Conservation (phyloP, 2,113 vertebrate species). For the Isichthys henryi region DNA sequence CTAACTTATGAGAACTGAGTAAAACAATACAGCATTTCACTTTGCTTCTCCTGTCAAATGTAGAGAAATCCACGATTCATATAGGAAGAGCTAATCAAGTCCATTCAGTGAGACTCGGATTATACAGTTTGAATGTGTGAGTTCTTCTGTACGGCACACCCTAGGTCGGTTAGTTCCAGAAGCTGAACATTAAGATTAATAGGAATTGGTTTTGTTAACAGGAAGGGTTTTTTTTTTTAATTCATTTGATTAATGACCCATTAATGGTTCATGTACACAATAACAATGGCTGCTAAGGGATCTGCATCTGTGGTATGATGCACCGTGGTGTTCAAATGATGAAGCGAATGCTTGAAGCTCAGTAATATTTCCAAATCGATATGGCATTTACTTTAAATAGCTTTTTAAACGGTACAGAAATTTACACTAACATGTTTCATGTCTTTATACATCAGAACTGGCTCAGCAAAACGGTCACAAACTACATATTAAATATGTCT, state of each 20-base stretch:
- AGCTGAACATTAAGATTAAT: neutral
- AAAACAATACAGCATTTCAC: neutral
- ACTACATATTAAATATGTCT: neutral
- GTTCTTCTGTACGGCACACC: neutral
- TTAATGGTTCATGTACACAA: neutral
- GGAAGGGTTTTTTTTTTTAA: neutral
- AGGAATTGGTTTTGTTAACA: neutral
- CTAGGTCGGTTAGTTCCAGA: neutral
- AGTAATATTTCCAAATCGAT: neutral
- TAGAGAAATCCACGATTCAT: neutral
- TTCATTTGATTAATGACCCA: neutral
- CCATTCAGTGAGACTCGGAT: neutral
- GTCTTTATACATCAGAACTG: neutral
- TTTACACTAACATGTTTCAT: neutral
- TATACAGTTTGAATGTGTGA: neutral
- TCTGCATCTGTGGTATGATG: neutral
- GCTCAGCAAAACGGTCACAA: neutral
- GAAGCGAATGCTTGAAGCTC: neutral
- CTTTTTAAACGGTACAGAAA: neutral
- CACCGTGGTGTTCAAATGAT: neutral
- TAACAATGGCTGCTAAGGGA: neutral
- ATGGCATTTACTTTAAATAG: neutral
- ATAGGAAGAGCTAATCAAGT: neutral
- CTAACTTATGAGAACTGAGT: neutral
- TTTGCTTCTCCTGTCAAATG: neutral